Percentiles rank a stretch among this genome's conserved stretches.
Evolutionary conservation across 2,797 vertebrate species (phyloP).

Genomic region (Aldrovandia affinis): DNA sequence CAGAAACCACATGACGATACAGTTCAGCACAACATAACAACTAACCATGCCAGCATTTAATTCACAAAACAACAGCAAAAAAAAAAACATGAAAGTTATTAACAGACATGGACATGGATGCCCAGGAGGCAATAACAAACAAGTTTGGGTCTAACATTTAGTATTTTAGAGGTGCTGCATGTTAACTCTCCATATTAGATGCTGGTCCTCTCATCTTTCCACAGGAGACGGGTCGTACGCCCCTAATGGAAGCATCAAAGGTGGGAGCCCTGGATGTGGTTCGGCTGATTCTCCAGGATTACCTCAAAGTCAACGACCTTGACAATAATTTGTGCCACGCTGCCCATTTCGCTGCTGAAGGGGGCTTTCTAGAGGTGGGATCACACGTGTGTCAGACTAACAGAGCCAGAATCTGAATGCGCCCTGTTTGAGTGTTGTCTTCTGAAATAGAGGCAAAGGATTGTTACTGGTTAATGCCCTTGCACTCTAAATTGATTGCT

Average conservation of each 20-base stretch:
- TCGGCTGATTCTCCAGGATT: conserved; percentile 78
- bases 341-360: conserved; percentile 89
- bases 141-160: neutral
- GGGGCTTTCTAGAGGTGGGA: conserved; percentile 86
- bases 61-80: neutral
- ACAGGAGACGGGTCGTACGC: conserved; percentile 85
- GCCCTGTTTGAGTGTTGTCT: neutral
- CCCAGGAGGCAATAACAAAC: neutral
- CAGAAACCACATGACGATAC: neutral
- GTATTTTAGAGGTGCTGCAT: neutral
- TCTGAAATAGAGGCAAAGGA: too few species aligned
- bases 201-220: conserved; percentile 13
- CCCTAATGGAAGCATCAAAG: conserved; percentile 85
- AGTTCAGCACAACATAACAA: neutral
- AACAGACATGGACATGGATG: neutral
- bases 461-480: too few species aligned
- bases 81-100: neutral
- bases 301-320: conserved; percentile 76
- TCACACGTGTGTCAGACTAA: neutral
- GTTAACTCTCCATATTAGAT: neutral
- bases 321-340: conserved; percentile 77
- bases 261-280: conserved; percentile 78
- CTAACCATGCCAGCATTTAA: neutral
- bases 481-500: too few species aligned
- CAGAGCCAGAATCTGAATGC: neutral